Evolutionary conservation across 2,113 vertebrate genomes (phyloP), one percentile per base, ranked within the genome.

Genomic region (Dascyllus trimaculatus): DNA sequence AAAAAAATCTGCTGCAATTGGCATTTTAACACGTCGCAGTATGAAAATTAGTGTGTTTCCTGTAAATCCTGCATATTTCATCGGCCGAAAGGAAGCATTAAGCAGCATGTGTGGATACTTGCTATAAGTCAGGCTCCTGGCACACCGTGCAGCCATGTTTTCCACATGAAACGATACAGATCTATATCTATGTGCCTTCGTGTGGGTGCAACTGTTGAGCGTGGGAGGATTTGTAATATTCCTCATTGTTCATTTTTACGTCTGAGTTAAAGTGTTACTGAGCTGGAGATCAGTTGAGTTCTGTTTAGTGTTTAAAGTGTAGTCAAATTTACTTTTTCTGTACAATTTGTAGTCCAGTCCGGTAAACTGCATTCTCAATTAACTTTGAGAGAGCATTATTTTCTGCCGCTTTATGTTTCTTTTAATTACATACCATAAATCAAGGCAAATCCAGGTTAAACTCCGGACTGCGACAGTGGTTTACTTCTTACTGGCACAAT

Each of bases 91-190:
- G 11, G 70, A 78, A 72, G 73, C 59, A 76, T 58, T 24, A 22
- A 40, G 75, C 48, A 73, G 71, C 70, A 74, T 62, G 77, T 74
- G 35, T 26, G 63, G 58, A 45, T 75, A 53, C 21, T 65, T 22
- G 49, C 61, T 57, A 32, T 51, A 9, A 26, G 60, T 57, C 14
- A 18, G 2, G 11, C 52, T 75, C 45, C 51, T 35, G 15, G 65
- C 75, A 70, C 72, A 77, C n/a, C 51, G 5, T 32, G 48, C 48
- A 56, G 66, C 61, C 10, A 13, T 26, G 22, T 84, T 89, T 89
- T 87, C 69, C 80, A 82, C 81, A 64, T 71, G 25, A 69, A 79
- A 78, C 48, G 57, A 75, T 73, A 69, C 32, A 62, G 76, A 70
- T 57, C 19, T 63, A 40, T 35, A 52, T 68, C 52, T 59, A 17